Evolutionary conservation across 2,113 vertebrate genomes (phyloP).

Genomic region (Hyperopisus bebe): DNA sequence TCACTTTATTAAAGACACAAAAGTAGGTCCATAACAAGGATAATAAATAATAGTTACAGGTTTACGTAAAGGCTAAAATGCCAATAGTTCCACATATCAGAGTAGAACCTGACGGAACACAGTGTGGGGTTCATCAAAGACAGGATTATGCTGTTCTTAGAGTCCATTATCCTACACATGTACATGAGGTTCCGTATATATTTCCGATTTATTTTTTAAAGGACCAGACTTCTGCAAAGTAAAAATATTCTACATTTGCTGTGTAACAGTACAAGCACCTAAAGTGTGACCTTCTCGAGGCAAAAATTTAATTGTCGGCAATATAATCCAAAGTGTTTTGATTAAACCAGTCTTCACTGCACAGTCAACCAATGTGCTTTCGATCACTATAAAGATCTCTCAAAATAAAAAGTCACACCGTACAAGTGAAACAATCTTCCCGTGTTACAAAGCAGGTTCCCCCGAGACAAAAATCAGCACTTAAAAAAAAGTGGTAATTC

Average conservation of each 20-base stretch:
- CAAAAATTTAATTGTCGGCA: not conserved
- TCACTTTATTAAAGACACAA: no score
- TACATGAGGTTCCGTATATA: not conserved
- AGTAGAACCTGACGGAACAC: no score
- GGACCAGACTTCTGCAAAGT: not conserved
- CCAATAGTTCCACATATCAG: no score
- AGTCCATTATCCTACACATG: no score
- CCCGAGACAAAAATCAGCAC: not conserved
- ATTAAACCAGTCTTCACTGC: not conserved
- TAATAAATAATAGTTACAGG: no score
- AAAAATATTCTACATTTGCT: not conserved
- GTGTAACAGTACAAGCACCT: not conserved
- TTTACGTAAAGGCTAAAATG: no score
- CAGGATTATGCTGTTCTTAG: no score
- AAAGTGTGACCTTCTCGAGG: not conserved
- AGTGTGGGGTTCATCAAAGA: no score
- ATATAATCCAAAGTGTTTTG: not conserved
- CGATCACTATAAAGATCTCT: not conserved
- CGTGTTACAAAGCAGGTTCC: not conserved
- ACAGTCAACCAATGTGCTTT: not conserved
- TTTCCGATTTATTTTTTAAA: not conserved
- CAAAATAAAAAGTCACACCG: not conserved
- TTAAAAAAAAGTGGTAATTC: not conserved
- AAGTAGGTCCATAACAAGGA: no score
- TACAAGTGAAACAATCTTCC: not conserved